Base-by-base conservation (phyloP, 2,113 vertebrate species). In the Oncorhynchus mykiss region DNA sequence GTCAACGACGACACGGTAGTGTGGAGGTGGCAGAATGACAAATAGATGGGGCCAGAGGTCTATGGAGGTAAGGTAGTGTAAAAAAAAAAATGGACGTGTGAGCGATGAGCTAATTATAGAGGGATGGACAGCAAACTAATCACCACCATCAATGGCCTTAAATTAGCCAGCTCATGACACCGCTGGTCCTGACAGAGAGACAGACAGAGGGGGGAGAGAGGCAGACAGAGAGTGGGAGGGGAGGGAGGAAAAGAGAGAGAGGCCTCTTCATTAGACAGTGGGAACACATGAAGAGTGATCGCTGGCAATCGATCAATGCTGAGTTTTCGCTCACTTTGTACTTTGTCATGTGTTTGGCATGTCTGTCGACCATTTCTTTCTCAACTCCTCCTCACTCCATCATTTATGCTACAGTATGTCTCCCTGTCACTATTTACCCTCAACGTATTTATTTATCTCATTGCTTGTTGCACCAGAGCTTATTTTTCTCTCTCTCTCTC, bases 71-170 rank as follows among this genome's bases (percentile, higher is more conserved):
- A 45, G 8, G 39, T 45, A 11, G 39, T 45, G 39, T 45, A 45
- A 12, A 45, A 45, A 45, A 39, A 39, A 31, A 31, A 27, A 45
- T 45, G 2, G 39, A 12, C 2, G 39, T 45, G 9, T 45, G 39
- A 45, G 9, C 39, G 39, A 67, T 60, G 65, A 45, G 73, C 85
- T 91, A 91, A 92, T 92, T 91, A 91, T 81, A 74, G 81, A 79
- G 73, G 84, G 90, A 90, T 77, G 84, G 90, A 89, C 91, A 90
- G 90, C 78, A 78, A 80, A 84, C 86, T 90, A 89, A 93, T 92
- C 86, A 88, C 72, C 71, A 22, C 70, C 75, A 82, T 71, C 24
- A 57, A 74, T 27, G 79, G 78, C 82, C 87, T 87, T 86, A 86
- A 90, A 91, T 88, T 79, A 91, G 84, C 85, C 24, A 14, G 72